phyloP scores from a whole-genome alignment of 2,113 vertebrate genomes.

The Albula glossodonta region DNA sequence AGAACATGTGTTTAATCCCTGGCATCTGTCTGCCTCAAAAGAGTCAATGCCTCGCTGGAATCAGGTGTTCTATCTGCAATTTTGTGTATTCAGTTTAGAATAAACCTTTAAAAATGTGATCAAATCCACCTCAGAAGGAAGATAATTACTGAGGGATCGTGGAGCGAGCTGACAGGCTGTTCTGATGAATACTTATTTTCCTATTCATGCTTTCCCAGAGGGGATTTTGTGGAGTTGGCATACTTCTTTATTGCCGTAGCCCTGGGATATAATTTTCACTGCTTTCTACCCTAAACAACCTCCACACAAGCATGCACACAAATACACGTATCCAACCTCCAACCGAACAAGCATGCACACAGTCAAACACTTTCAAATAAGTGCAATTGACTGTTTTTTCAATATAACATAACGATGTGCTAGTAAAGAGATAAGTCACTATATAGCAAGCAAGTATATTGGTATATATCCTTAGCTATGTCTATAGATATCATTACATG shows the following conservation, averaged over 20 bases:
- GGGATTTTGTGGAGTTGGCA: neutral
- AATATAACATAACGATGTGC: too few species aligned
- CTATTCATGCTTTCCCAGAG: neutral
- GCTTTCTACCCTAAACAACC: neutral
- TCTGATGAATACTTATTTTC: neutral
- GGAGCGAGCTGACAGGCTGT: neutral
- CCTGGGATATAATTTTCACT: neutral
- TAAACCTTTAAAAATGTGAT: neutral
- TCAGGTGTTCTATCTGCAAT: neutral
- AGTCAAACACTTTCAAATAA: too few species aligned
- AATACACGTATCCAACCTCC: too few species aligned
- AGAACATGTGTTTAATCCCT: conserved; percentile 23
- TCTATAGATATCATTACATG: too few species aligned
- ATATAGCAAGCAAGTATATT: too few species aligned
- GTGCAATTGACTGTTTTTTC: too few species aligned
- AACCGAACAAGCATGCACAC: too few species aligned
- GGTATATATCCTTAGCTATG: too few species aligned
- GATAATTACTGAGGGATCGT: neutral
- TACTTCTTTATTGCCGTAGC: neutral
- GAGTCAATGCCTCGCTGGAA: neutral
- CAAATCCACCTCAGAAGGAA: neutral
- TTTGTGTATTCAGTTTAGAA: neutral
- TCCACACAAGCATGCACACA: too few species aligned
- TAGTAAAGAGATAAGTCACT: too few species aligned
- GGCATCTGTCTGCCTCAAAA: neutral